Base-by-base conservation (phyloP, 2,888 invertebrate genomes). In the Rhopalosiphum nymphaeae region DNA sequence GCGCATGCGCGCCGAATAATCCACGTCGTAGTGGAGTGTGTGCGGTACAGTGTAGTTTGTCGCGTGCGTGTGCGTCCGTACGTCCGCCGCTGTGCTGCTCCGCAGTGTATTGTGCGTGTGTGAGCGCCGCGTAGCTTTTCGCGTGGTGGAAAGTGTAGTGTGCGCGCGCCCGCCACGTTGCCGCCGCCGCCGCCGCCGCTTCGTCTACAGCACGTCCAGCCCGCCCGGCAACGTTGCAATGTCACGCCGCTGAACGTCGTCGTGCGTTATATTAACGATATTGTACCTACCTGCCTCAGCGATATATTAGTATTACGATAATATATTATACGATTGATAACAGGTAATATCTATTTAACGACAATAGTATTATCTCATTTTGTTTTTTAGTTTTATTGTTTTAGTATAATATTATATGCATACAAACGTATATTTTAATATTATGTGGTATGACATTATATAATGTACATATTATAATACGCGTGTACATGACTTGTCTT, bases 201-300 rank as follows among this genome's bases (percentile, higher is more conserved):
- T 67, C 85, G 56, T 61, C 85, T 84, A 16, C 92, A 67, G 61
- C 61, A 29, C 56, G 53, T 44, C 53, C 89, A 36, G 29, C 44
- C 93, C 21, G 89, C 57, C 90, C 84, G 93, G 93, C 93, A 93
- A 93, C 93, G 90, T 93, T 88, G 93, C 93, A 93, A 90, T 93
- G 92, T 89, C 93, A 89, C 89, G 89, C 93, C 93, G 93, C 21
- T 93, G 92, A 93, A 93, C 78, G 93, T 36, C 56, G 91, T 21
- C 67, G 61, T 56, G 85, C 90, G 61, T 21, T 36, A 42, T 29
- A n/a, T n/a, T n/a, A 53, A 53, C 16, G 3, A 53, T 26, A 56
- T 46, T 29, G 46, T n/a, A 16, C 67, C 61, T 61, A 26, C 61
- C 67, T 36, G 67, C 16, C 13, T 67, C n/a, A n/a, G n/a, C 36